These are phyloP conservation scores for Agapornis canus DNA, from an alignment of 2,797 vertebrate genomes.

Conservation along the genomic window DNA sequence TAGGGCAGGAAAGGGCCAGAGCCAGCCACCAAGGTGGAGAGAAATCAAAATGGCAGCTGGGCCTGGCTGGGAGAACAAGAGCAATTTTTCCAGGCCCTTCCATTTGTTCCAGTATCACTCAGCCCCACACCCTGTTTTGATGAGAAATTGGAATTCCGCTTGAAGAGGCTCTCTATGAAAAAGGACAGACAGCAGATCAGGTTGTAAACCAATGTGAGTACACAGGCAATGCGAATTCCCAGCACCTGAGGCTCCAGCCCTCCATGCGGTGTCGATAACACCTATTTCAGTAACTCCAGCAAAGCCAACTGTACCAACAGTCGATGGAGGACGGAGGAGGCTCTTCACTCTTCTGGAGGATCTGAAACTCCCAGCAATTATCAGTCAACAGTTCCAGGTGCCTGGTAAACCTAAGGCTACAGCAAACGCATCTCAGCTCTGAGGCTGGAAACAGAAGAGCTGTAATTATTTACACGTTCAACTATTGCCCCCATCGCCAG, in stretches of 20 bases:
- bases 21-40: background rate
- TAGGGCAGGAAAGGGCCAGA: background rate
- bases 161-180: background rate
- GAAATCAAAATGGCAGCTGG: conserved; percentile 42
- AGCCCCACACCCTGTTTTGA: background rate
- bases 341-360: background rate
- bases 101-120: conserved; percentile 30
- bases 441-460: background rate
- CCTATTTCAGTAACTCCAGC: background rate
- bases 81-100: conserved; percentile 28
- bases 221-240: background rate
- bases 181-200: background rate
- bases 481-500: background rate
- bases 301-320: background rate
- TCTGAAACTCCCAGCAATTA: background rate
- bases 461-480: background rate
- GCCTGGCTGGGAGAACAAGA: background rate
- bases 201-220: conserved; percentile 1
- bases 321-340: background rate
- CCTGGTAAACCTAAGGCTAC: background rate
- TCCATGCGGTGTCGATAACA: background rate
- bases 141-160: background rate
- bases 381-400: conserved; percentile 5
- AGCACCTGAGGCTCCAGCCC: conserved; percentile 35
- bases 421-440: background rate